Conservation (phyloP, 1,140 invertebrate species). For the Bombus cullumanus region DNA sequence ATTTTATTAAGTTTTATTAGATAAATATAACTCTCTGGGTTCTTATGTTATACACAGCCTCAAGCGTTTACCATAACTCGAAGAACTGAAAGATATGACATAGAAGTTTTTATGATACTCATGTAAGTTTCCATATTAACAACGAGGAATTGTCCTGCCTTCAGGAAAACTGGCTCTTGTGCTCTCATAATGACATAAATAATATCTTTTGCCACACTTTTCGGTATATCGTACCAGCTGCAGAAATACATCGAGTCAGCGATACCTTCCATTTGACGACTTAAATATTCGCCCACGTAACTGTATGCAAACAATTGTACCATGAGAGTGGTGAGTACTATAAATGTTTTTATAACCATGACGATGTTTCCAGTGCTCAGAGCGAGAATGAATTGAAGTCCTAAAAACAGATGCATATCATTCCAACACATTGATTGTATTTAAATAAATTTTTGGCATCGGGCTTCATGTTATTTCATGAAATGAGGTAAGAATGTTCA, state of each 20-base stretch:
- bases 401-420: slow-evolving; percentile 30
- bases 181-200: slow-evolving; percentile 38
- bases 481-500: slow-evolving; percentile 1
- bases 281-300: slow-evolving; percentile 53
- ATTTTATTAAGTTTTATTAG: not conserved
- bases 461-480: not conserved
- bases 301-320: slow-evolving; percentile 49
- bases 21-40: not conserved
- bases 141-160: slow-evolving; percentile 38
- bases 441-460: not conserved
- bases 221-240: slow-evolving; percentile 47
- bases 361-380: slow-evolving; percentile 9
- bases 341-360: slow-evolving; percentile 26
- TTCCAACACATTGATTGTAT: not conserved
- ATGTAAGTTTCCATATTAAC: slow-evolving; percentile 55
- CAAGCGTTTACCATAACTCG: slow-evolving; percentile 54
- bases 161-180: slow-evolving; percentile 31
- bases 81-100: slow-evolving; percentile 56
- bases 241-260: slow-evolving; percentile 28
- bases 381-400: slow-evolving; percentile 56
- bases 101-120: slow-evolving; percentile 59
- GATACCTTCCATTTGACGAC: slow-evolving; percentile 46
- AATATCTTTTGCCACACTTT: slow-evolving; percentile 4
- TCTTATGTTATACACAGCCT: not conserved
- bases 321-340: slow-evolving; percentile 15